A percentile compares a stretch with the other conserved stretches of the same genome.
phyloP scores from a whole-genome alignment of 2,888 invertebrate genomes.

The Sinelater perroti region DNA sequence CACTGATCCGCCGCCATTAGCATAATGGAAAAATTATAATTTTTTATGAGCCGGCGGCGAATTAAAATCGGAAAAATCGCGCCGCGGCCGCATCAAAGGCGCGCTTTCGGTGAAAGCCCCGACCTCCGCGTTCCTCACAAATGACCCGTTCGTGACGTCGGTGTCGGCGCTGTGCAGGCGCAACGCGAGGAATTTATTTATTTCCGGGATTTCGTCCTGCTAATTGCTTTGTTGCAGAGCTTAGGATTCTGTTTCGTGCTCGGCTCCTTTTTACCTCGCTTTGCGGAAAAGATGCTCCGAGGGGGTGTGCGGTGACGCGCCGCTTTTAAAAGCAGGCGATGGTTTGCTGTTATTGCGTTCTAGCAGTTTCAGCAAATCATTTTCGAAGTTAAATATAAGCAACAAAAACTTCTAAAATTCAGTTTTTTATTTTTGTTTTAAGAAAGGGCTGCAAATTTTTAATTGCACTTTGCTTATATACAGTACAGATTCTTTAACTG shows the following conservation, averaged over 20 bases:
- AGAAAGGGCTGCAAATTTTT: too few species aligned
- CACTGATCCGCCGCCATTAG: not conserved
- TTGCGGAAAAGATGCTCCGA: too few species aligned
- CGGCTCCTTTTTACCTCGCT: too few species aligned
- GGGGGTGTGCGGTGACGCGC: too few species aligned
- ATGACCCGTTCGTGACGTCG: slow-evolving; percentile 9
- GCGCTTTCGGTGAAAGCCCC: slow-evolving; percentile 9
- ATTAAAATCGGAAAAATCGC: not conserved
- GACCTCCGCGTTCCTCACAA: slow-evolving; percentile 7
- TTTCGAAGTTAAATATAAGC: too few species aligned
- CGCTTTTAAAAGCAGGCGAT: too few species aligned
- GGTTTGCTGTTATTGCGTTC: too few species aligned
- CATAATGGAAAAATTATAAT: not conserved
- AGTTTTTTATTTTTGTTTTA: too few species aligned
- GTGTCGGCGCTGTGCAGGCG: not conserved
- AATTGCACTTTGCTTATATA: too few species aligned
- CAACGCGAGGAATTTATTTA: slow-evolving; percentile 12
- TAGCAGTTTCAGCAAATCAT: too few species aligned
- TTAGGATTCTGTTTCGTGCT: slow-evolving; percentile 3
- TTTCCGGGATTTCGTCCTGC: slow-evolving; percentile 4
- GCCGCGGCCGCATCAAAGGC: not conserved
- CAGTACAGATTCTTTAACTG: too few species aligned
- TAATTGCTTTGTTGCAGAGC: slow-evolving; percentile 13
- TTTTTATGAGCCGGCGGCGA: not conserved
- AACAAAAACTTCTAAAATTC: too few species aligned